A percentile compares a stretch with the other conserved stretches of the same genome.
Evolutionary conservation across 2,888 invertebrate genomes (phyloP).

Genomic region (Stenchaetothrips biformis): DNA sequence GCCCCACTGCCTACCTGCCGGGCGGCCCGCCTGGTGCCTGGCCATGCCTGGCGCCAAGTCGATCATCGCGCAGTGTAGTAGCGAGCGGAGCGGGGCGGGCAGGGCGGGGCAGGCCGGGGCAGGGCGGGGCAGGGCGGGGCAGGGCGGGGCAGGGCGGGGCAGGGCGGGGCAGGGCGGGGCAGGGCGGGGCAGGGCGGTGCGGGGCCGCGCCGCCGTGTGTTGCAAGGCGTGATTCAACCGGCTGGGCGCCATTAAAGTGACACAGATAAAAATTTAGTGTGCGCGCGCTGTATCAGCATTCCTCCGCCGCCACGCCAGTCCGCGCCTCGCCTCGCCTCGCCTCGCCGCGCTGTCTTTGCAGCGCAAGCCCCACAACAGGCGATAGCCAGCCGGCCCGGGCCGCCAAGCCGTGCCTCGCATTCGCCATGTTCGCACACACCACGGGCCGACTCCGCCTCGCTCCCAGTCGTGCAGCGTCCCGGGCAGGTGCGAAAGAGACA

Average conservation of each 20-base stretch:
- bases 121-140: not conserved
- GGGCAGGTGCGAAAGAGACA: no score
- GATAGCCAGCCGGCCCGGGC: no score
- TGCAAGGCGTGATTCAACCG: not conserved
- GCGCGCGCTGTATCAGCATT: not conserved
- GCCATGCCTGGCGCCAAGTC: not conserved
- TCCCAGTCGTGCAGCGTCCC: no score
- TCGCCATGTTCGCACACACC: no score
- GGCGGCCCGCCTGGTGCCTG: not conserved
- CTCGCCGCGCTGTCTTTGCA: no score
- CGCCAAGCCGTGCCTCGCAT: no score
- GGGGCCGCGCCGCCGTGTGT: not conserved
- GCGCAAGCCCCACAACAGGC: no score
- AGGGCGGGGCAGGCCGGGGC: not conserved
- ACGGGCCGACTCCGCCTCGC: no score
- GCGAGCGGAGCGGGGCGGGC: no score
- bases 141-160: not conserved
- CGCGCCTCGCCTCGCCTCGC: not conserved
- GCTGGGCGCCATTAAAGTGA: not conserved
- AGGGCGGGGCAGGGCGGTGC: not conserved
- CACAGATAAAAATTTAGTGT: constrained; percentile 7
- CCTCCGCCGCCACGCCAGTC: not conserved
- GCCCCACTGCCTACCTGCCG: not conserved
- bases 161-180: not conserved
- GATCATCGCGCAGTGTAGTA: not conserved